Evolutionary conservation across 2,113 vertebrate species (phyloP), one percentile per base, ranked within the genome.

Genomic region (Oxyura jamaicensis): DNA sequence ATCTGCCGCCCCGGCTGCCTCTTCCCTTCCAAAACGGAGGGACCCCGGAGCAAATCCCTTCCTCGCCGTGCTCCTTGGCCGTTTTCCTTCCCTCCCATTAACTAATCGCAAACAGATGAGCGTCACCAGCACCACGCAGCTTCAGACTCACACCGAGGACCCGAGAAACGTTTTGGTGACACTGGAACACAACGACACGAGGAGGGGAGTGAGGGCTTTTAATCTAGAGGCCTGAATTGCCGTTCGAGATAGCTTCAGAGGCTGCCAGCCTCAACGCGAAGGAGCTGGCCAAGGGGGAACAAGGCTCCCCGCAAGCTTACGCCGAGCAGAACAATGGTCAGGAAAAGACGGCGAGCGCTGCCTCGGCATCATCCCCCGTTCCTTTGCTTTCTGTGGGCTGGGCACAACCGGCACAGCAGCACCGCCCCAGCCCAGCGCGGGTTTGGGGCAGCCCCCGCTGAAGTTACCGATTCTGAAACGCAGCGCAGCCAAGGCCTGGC

Each of bases 51-150:
- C 20, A 39, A 15, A 23, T 6, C 35, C 50, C 62, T 28, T 48
- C 62, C 39, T 59, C 55, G 36, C 4, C 36, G 4, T 3, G 20
- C 13, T 42, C 42, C 63, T 12, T 8, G 29, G 56, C 56, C 41
- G 8, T 9, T n/a, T 42, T 59, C 21, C 72, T 69, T 41, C 66
- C 42, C 60, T 23, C 44, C 36, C 8, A 25, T 62, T 18, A 84
- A 33, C 11, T 4, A 11, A 33, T 1, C 35, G 17, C 26, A 9
- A n/a, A 35, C 59, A 18, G 35, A 42, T 4, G 20, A 83, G 10
- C 0, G 1, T 15, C 21, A 5, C 33, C 44, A 28, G 9, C 50
- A 20, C 1, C 0, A 26, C 0, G 8, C 33, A 2, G 62, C 63
- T 20, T 3, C 46, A 5, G 31, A 41, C 41, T 2, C 1, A 8